phyloP scores from a whole-genome alignment of 1,140 invertebrate genomes.

The Drosophila suzukii region DNA sequence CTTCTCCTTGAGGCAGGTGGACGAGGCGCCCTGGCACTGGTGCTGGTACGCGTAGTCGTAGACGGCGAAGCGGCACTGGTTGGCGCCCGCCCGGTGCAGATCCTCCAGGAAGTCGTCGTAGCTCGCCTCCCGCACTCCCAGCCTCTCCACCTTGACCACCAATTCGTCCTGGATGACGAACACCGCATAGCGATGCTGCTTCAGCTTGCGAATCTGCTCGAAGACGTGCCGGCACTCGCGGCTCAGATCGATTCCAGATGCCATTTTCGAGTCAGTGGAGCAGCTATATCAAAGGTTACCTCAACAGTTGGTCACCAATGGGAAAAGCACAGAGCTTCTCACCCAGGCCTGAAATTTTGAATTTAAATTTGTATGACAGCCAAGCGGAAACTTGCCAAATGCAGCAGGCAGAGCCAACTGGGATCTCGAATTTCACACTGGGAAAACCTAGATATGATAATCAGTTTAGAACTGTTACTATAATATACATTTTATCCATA shows the following conservation, averaged over 20 bases:
- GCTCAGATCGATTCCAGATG: conserved; percentile 46
- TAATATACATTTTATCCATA: too few species aligned
- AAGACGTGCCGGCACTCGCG: conserved; percentile 39
- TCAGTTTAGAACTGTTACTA: too few species aligned
- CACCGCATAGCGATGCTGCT: conserved; percentile 58
- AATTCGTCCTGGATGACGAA: conserved; percentile 38
- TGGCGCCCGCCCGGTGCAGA: conserved; percentile 9
- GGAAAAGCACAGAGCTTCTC: background rate
- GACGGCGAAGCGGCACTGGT: conserved; percentile 57
- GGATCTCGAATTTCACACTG: background rate
- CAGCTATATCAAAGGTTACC: background rate
- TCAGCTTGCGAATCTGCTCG: conserved; percentile 47
- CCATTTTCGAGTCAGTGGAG: conserved; percentile 25
- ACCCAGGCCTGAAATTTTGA: background rate
- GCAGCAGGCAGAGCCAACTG: conserved; percentile 6
- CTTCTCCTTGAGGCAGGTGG: conserved; percentile 50
- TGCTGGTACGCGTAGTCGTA: conserved; percentile 54
- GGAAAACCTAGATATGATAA: background rate
- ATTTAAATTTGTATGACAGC: background rate
- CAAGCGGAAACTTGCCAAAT: background rate
- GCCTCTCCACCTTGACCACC: conserved; percentile 35
- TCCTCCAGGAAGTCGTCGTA: conserved; percentile 54
- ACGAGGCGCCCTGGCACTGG: conserved; percentile 32
- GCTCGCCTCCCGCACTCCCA: conserved; percentile 29
- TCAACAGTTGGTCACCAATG: background rate